These are phyloP conservation scores for Cuculus canorus DNA, from an alignment of 2,797 vertebrate species.

Conservation along the genomic window DNA sequence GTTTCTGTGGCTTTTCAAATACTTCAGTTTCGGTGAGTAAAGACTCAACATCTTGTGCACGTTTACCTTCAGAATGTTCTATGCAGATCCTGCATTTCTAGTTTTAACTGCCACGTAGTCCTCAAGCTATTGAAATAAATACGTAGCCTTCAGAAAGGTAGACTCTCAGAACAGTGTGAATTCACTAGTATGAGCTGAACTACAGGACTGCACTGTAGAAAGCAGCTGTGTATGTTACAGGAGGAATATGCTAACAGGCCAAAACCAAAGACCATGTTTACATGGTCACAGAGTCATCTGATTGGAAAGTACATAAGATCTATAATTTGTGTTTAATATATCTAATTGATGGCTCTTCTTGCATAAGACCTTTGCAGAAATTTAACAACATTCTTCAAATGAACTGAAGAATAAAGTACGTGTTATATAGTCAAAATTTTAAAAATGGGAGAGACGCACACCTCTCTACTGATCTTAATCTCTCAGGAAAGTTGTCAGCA, in stretches of 20 bases:
- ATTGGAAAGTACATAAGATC: not conserved
- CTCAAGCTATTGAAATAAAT: not conserved
- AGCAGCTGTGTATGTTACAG: not conserved
- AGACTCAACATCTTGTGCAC: not conserved
- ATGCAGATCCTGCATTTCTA: not conserved
- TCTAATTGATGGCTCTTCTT: not conserved
- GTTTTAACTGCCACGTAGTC: not conserved
- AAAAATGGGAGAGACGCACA: rapidly evolving
- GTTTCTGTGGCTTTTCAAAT: not conserved
- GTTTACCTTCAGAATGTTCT: not conserved
- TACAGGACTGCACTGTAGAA: too few species aligned
- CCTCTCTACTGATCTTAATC: not conserved
- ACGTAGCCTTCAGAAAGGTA: not conserved
- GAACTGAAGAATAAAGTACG: not conserved
- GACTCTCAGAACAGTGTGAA: not conserved
- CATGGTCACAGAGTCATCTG: not conserved
- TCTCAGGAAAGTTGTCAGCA: not conserved
- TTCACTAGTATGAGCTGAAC: not conserved
- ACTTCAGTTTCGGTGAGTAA: not conserved
- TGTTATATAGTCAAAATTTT: not conserved
- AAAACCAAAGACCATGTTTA: not conserved
- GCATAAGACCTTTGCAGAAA: not conserved
- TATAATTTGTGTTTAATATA: not conserved
- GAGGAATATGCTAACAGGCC: not conserved
- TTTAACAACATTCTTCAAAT: not conserved